A percentile compares a stretch with the other conserved stretches of the same genome.
These are phyloP conservation scores for Labia minor DNA, from an alignment of 2,888 invertebrate species.

Conservation along the genomic window DNA sequence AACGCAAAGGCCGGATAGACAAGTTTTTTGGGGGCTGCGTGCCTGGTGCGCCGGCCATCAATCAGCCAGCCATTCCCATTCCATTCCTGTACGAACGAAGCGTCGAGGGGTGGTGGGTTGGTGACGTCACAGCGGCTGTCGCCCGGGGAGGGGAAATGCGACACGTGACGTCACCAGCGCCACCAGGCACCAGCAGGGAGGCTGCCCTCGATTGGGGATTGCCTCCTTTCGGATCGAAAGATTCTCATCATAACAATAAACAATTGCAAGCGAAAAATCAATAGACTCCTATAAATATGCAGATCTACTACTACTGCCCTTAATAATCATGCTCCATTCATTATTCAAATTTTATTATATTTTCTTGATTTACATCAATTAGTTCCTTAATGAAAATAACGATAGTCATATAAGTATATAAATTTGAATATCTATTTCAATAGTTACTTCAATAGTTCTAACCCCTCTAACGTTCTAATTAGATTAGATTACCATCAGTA, in stretches of 20 bases:
- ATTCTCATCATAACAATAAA: too few relatives aligned
- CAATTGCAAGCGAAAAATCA: too few relatives aligned
- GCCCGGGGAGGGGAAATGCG: neutral
- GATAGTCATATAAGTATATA: neutral
- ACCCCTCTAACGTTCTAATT: too few relatives aligned
- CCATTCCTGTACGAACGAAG: too few relatives aligned
- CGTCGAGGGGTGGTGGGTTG: neutral
- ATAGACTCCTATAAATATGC: too few relatives aligned
- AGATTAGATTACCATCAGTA: too few relatives aligned
- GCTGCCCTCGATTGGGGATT: neutral
- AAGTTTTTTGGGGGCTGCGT: neutral
- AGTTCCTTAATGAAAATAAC: neutral
- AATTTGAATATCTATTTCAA: too few relatives aligned
- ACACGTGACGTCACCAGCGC: too few relatives aligned
- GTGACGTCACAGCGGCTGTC: neutral
- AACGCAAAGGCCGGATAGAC: neutral
- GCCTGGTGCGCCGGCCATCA: conserved; percentile 13
- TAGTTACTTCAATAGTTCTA: neutral
- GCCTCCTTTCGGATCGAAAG: too few relatives aligned
- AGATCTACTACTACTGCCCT: too few relatives aligned
- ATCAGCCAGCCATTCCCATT: neutral
- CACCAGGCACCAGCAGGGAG: neutral
- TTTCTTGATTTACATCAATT: neutral
- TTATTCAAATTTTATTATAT: neutral
- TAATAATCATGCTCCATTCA: too few relatives aligned